These are phyloP conservation scores for Macroteleia sp. DNA, from an alignment of 2,888 invertebrate species.

Conservation along the genomic window DNA sequence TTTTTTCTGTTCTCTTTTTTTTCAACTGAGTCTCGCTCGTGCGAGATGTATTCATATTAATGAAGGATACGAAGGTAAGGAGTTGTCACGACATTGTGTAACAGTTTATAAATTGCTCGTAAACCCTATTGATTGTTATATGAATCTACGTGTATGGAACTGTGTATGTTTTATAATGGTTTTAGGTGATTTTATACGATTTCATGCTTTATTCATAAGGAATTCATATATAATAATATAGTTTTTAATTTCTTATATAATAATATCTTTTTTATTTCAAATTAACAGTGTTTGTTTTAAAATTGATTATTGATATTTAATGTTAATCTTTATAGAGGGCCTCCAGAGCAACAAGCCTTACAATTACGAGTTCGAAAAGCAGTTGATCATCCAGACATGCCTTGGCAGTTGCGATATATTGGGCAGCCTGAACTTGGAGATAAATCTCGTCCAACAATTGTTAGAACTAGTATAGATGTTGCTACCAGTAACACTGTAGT, in stretches of 20 bases:
- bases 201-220: no score
- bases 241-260: no score
- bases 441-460: slow-evolving; percentile 94
- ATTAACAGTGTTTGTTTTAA: no score
- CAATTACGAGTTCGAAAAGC: slow-evolving; percentile 93
- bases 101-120: no score
- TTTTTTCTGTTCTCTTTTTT: no score
- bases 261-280: no score
- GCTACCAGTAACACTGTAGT: slow-evolving; percentile 95
- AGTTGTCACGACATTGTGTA: slow-evolving; percentile 19
- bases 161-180: no score
- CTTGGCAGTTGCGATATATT: slow-evolving; percentile 95
- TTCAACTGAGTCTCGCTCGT: slow-evolving; percentile 20
- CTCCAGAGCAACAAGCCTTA: slow-evolving; percentile 85
- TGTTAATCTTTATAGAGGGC: slow-evolving; percentile 76
- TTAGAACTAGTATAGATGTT: slow-evolving; percentile 96
- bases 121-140: no score
- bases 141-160: no score
- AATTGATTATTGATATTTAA: no score
- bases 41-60: slow-evolving; percentile 42
- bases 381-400: slow-evolving; percentile 91
- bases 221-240: no score
- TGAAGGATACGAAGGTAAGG: slow-evolving; percentile 33
- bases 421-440: slow-evolving; percentile 96
- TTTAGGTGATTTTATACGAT: no score